These are phyloP conservation scores for Lampris incognitus DNA, from an alignment of 2,113 vertebrate species.

Conservation along the genomic window DNA sequence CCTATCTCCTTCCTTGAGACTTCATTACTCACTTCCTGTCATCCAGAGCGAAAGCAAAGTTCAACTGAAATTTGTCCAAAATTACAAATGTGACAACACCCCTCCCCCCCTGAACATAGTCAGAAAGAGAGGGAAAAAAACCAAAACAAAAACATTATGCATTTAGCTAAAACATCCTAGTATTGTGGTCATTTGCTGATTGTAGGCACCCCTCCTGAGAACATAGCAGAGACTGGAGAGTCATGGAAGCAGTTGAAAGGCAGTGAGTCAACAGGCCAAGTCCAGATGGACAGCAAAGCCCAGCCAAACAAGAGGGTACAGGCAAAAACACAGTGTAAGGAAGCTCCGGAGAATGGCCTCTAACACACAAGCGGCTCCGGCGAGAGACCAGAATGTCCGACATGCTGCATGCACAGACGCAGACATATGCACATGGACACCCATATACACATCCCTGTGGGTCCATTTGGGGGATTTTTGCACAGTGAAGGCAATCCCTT, in stretches of 20 bases:
- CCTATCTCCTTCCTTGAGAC: constrained; percentile 38
- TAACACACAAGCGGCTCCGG: constrained; percentile 61
- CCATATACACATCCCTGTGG: constrained; percentile 47
- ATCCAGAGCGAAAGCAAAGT: constrained; percentile 5
- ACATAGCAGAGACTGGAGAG: constrained; percentile 56
- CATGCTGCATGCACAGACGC: constrained; percentile 74
- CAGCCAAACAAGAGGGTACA: constrained; percentile 18
- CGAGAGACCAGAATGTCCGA: constrained; percentile 34
- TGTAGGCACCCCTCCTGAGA: constrained; percentile 3
- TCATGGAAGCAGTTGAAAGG: constrained; percentile 54
- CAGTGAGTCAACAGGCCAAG: constrained; percentile 23
- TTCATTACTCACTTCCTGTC: constrained; percentile 38
- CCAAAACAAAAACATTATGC: too few relatives aligned
- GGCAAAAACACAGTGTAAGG: constrained; percentile 36
- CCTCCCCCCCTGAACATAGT: too few relatives aligned
- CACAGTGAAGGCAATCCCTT: constrained; percentile 90
- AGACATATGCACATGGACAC: constrained; percentile 36
- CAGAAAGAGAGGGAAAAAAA: too few relatives aligned
- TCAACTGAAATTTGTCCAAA: background rate
- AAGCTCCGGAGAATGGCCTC: constrained; percentile 54
- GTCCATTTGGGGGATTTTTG: constrained; percentile 69
- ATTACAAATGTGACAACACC: background rate
- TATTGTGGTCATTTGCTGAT: background rate
- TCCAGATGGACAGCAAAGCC: constrained; percentile 11
- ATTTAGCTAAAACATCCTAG: too few relatives aligned